phyloP scores from a whole-genome alignment of 1,140 invertebrate genomes.

The Conus ventricosus region DNA sequence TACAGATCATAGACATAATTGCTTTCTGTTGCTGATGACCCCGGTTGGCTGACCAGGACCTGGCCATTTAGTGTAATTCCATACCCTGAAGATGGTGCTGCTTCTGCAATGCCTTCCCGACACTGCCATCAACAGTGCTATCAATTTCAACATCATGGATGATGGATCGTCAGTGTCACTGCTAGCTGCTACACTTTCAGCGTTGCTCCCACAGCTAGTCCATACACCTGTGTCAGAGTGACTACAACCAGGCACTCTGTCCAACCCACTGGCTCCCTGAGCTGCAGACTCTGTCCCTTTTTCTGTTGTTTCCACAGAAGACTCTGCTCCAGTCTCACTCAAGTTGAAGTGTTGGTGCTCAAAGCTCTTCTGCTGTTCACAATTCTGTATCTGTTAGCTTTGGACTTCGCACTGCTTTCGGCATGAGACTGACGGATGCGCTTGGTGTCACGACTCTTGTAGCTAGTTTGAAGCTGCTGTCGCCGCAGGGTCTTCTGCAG shows the following conservation, averaged over 20 bases:
- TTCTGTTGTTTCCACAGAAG: constrained; percentile 17
- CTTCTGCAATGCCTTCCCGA: neutral
- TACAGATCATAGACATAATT: constrained; percentile 71
- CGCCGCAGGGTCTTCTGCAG: constrained; percentile 66
- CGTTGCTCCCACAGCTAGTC: neutral
- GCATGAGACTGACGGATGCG: constrained; percentile 41
- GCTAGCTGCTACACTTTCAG: neutral
- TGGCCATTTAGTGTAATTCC: constrained; percentile 67
- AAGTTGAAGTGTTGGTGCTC: constrained; percentile 50
- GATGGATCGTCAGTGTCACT: neutral
- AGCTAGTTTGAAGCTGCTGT: constrained; percentile 65
- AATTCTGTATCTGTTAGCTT: constrained; percentile 57
- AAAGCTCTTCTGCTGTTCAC: constrained; percentile 56
- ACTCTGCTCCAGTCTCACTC: constrained; percentile 25
- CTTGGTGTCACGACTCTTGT: constrained; percentile 55
- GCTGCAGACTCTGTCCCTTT: constrained; percentile 43
- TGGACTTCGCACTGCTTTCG: constrained; percentile 45
- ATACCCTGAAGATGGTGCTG: neutral
- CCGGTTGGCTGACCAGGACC: constrained; percentile 57
- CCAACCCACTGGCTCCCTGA: constrained; percentile 43
- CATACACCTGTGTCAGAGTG: neutral
- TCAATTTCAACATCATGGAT: neutral
- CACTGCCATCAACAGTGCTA: neutral
- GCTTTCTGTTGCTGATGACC: constrained; percentile 7
- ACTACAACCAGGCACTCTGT: neutral